These are phyloP conservation scores for Pantherophis vulpinus DNA, from an alignment of 2,797 vertebrate species.

Conservation along the genomic window DNA sequence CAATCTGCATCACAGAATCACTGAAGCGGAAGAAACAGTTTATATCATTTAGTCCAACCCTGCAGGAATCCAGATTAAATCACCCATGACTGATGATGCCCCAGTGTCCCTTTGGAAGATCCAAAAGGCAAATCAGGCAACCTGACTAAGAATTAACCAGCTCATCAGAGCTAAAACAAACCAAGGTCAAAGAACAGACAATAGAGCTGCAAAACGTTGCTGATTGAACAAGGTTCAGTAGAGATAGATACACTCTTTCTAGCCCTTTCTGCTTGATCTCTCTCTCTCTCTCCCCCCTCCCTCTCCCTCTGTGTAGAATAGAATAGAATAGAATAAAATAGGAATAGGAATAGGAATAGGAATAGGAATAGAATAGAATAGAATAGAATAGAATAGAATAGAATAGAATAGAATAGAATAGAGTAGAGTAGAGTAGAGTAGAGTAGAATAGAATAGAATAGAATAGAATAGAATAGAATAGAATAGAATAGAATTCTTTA, in stretches of 20 bases:
- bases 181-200: neutral
- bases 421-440: too few species aligned
- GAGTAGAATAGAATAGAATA: too few species aligned
- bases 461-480: too few species aligned
- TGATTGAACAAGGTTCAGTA: neutral
- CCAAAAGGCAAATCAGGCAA: neutral
- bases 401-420: too few species aligned
- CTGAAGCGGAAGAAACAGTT: neutral
- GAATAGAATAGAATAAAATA: too few species aligned
- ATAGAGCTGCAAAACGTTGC: neutral
- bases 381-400: too few species aligned
- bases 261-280: neutral
- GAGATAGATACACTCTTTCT: neutral
- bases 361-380: too few species aligned
- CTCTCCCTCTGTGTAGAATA: too few species aligned
- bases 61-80: neutral
- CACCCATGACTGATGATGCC: neutral
- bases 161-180: neutral
- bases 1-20: neutral
- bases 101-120: neutral
- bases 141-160: neutral
- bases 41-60: neutral
- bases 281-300: too few species aligned
- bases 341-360: too few species aligned
- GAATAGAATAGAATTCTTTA: too few species aligned